These are phyloP conservation scores for Dendroctonus ponderosae DNA, from an alignment of 1,140 invertebrate species.

Conservation along the genomic window DNA sequence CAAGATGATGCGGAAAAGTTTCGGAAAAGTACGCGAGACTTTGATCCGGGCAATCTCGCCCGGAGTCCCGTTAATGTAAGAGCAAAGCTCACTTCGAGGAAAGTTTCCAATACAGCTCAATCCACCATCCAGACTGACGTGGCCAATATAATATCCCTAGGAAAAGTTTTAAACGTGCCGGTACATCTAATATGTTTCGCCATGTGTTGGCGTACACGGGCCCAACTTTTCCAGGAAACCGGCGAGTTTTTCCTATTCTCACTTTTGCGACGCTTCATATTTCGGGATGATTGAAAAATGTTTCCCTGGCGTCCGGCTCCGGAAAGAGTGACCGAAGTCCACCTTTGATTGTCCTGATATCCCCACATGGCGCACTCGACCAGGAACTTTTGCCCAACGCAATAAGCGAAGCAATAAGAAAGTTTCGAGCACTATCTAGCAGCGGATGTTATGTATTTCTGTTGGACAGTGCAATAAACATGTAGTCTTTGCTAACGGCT, in stretches of 20 bases:
- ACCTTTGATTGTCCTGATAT: conserved; percentile 6
- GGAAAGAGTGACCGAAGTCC: background rate
- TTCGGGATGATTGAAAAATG: conserved; percentile 15
- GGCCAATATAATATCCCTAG: conserved; percentile 36
- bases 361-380: background rate
- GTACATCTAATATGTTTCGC: conserved; percentile 39
- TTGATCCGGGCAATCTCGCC: conserved; percentile 42
- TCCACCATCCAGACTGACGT: conserved; percentile 18
- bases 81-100: conserved; percentile 32
- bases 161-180: conserved; percentile 37
- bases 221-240: conserved; percentile 3
- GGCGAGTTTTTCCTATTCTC: conserved; percentile 6
- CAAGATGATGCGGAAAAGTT: conserved; percentile 37
- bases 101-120: conserved; percentile 44
- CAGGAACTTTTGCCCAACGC: conserved; percentile 1
- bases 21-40: conserved; percentile 26
- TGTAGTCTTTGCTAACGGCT: background rate
- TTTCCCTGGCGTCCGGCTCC: conserved; percentile 2
- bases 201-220: conserved; percentile 22
- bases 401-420: conserved; percentile 10
- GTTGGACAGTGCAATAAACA: too few species aligned
- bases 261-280: conserved; percentile 5
- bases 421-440: background rate
- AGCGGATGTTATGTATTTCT: too few species aligned
- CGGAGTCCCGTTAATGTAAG: conserved; percentile 41